phyloP scores from a whole-genome alignment of 2,888 invertebrate genomes.

The Drosophila quinaria region DNA sequence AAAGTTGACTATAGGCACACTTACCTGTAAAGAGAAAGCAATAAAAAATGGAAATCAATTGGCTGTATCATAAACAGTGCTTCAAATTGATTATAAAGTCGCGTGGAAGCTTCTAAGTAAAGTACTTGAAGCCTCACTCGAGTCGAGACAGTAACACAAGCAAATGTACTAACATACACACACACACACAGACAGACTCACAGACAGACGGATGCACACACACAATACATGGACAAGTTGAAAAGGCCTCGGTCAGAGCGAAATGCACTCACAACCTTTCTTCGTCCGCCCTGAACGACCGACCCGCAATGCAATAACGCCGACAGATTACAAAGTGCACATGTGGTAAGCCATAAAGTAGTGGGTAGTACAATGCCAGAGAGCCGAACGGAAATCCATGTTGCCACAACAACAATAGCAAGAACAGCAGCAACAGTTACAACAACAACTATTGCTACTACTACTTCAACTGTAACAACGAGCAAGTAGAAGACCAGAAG shows the following conservation, averaged over 20 bases:
- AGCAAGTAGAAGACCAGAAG: slow-evolving; percentile 31
- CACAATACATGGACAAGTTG: slow-evolving; percentile 13
- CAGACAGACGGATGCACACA: slow-evolving; percentile 10
- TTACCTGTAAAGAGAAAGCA: slow-evolving; percentile 59
- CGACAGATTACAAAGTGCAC: slow-evolving; percentile 82
- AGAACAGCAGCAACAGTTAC: slow-evolving; percentile 34
- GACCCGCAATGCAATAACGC: slow-evolving; percentile 78
- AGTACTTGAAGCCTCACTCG: slow-evolving; percentile 49
- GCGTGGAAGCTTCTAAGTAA: slow-evolving; percentile 37
- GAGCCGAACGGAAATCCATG: slow-evolving; percentile 71
- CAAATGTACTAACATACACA: slow-evolving; percentile 15
- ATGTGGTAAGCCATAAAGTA: slow-evolving; percentile 78
- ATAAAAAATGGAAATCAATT: slow-evolving; percentile 63
- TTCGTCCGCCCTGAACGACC: slow-evolving; percentile 27
- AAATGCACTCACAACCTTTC: slow-evolving; percentile 67
- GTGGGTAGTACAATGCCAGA: slow-evolving; percentile 61
- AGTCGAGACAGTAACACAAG: slow-evolving; percentile 16
- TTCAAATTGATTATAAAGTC: slow-evolving; percentile 61
- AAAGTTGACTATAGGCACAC: slow-evolving; percentile 49
- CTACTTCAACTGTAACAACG: slow-evolving; percentile 3
- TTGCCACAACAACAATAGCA: slow-evolving; percentile 47
- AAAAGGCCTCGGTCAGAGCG: slow-evolving; percentile 60
- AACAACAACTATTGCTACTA: slow-evolving; percentile 7
- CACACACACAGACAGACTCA: not conserved
- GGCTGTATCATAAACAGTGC: slow-evolving; percentile 54